phyloP scores from a whole-genome alignment of 2,797 vertebrate genomes.

The Halcyon smyrnensis region DNA sequence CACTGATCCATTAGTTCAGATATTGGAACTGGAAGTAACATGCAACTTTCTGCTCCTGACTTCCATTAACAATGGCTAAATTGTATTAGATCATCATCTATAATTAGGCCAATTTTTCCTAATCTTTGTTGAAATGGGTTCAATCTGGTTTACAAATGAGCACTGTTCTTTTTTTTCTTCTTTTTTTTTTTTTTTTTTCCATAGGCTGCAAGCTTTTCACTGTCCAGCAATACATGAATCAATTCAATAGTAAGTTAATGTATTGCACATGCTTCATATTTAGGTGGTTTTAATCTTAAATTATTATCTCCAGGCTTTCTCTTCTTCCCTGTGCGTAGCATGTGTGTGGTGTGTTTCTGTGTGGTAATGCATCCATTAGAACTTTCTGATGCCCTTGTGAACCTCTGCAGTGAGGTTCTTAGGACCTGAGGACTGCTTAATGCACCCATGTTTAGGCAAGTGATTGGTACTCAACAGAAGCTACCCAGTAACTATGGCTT shows the following conservation, averaged over 20 bases:
- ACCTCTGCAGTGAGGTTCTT: constrained; percentile 22
- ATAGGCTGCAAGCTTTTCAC: not conserved
- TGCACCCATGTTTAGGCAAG: constrained; percentile 58
- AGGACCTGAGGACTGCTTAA: constrained; percentile 33
- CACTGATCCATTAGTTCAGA: not conserved
- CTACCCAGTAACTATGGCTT: constrained; percentile 29
- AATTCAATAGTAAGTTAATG: constrained; percentile 14
- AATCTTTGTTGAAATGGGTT: constrained; percentile 53
- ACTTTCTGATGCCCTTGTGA: constrained; percentile 61
- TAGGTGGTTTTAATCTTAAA: constrained; percentile 23
- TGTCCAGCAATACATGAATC: not conserved
- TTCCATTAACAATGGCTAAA: constrained; percentile 42
- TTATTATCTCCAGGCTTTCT: not conserved
- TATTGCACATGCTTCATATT: constrained; percentile 18
- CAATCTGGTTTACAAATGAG: constrained; percentile 37
- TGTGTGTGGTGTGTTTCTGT: not conserved
- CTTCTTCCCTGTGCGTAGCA: not conserved
- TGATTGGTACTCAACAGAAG: constrained; percentile 52
- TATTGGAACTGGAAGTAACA: constrained; percentile 17
- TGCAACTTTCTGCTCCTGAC: constrained; percentile 40
- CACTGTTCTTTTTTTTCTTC: not conserved
- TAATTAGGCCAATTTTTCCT: constrained; percentile 55
- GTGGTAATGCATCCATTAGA: constrained; percentile 34
- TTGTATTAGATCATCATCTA: constrained; percentile 35
- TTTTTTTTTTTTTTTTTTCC: not conserved